Evolutionary conservation across 2,797 vertebrate genomes (phyloP), one percentile per base, ranked within the genome.

Genomic region (Rhodeus uyekii): DNA sequence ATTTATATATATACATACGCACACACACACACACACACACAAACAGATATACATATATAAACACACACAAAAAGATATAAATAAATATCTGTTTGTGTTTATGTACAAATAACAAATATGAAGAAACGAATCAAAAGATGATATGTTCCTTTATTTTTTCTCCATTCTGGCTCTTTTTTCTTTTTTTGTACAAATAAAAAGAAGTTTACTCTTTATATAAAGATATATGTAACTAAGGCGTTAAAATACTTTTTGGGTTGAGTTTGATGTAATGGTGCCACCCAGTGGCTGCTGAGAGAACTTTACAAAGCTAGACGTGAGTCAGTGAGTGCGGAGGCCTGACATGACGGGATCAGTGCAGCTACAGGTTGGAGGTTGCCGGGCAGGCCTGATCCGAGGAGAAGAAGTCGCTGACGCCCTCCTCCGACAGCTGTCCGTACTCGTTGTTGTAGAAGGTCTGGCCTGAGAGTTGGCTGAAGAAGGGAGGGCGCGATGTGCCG

Each of bases 381-480:
- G 87, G 88, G 77, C 89, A 90, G 39, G 80, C 61, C 44, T 84
- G 82, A 16, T 92, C 91, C 0, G 91, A 90, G 0, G 92, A 93
- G 92, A 94, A 95, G 92, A 95, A 95, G 90, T 94, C 92, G 1
- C 92, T 92, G 90, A 94, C 89, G 78, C 92, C 93, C 39, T 93
- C 94, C 86, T 97, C 96, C 0, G 95, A 96, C 89, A 99, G 95
- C 89, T 97, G 97, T 64, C 97, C 96, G 0, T 98, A 99, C 92
- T 99, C 97, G 86, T 96, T 98, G 94, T 98, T 98, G 94, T 98
- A 98, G 93, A 98, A 97, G 92, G 96, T 97, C 92, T 98, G 97
- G 85, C 96, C 97, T 16, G 96, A 94, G 6, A 92, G 93, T 48
- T 96, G 93, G 64, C 92, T 95, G 80, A 91, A 94, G 44, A 96